Evolutionary conservation across 2,888 invertebrate genomes (phyloP), one percentile per base, ranked within the genome.

Genomic region (Pheosia gnoma): DNA sequence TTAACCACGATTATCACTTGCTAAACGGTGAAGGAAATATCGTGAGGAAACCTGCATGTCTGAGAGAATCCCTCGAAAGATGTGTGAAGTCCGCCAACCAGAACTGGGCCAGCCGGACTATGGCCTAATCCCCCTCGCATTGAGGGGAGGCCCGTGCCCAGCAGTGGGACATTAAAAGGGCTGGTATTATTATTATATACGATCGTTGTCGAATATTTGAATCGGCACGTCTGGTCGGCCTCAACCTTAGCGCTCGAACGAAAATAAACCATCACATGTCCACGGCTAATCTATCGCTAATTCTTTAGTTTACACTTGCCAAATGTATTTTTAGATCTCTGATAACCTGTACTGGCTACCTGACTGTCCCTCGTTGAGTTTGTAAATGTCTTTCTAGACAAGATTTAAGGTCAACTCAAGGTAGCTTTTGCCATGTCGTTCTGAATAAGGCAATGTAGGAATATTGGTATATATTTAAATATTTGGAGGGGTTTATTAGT

Each of bases 221-320:
- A 10, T 43, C 43, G 4, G 10, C 43, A 43, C 9, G 8, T 4
- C 43, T 43, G 53, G 51, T 67, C 75, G 83, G 80, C 84, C 85
- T 85, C 85, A 84, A 85, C 85, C 85, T 86, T 85, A 80, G 72
- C 67, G 82, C 83, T 83, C 60, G 64, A 77, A 71, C 75, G 69
- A 77, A 85, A 85, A 86, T 86, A 86, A 75, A 67, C 67, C 68
- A 74, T 82, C 81, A 83, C 84, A 82, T 81, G 84, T 78, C 77
- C 65, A 60, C 66, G 51, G 67, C 78, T 81, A 82, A 85, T 84
- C 82, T 82, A 80, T 78, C 71, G 78, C 79, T 78, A 79, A 81
- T 80, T 78, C 79, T 78, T 75, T 71, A 73, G 78, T 81, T 72
- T 71, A 71, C 67, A 77, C 79, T 79, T 84, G 86, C 86, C 85